A percentile compares a stretch with the other conserved stretches of the same genome.
Evolutionary conservation across 2,797 vertebrate genomes (phyloP).

Genomic region (Petrocephalus sullivani): DNA sequence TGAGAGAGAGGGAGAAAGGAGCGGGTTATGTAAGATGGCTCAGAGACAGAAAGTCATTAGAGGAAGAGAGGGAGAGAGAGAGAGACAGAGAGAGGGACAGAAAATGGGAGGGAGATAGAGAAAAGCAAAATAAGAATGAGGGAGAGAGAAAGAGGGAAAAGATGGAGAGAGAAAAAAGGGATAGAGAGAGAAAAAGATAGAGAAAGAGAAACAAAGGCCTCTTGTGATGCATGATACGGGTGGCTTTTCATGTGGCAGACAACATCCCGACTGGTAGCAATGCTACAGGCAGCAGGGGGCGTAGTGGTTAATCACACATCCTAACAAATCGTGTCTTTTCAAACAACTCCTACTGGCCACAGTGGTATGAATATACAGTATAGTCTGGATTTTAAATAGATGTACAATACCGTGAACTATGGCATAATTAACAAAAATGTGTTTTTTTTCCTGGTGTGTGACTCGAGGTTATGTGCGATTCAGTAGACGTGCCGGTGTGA

Average conservation of each 20-base stretch:
- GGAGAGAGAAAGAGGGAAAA: neutral
- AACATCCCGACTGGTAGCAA: neutral
- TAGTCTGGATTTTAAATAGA: neutral
- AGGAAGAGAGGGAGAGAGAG: neutral
- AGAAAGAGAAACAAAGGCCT: neutral
- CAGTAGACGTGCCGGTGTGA: neutral
- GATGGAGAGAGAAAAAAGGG: neutral
- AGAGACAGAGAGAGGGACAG: neutral
- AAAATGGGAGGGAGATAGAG: neutral
- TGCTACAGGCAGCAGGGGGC: neutral
- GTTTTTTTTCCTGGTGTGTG: neutral
- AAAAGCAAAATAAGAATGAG: neutral
- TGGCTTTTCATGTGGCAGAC: neutral
- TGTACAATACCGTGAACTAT: neutral
- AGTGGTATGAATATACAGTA: neutral
- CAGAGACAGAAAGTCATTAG: conserved; percentile 5
- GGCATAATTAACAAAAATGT: neutral
- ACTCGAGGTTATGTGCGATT: neutral
- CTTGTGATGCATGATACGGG: neutral
- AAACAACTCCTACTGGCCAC: neutral
- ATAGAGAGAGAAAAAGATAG: neutral
- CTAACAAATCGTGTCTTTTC: neutral
- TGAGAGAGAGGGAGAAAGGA: neutral
- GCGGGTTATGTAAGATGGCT: neutral
- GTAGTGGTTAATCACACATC: neutral